Base-by-base conservation (phyloP, 2,113 vertebrate species). In the Bufo gargarizans region DNA sequence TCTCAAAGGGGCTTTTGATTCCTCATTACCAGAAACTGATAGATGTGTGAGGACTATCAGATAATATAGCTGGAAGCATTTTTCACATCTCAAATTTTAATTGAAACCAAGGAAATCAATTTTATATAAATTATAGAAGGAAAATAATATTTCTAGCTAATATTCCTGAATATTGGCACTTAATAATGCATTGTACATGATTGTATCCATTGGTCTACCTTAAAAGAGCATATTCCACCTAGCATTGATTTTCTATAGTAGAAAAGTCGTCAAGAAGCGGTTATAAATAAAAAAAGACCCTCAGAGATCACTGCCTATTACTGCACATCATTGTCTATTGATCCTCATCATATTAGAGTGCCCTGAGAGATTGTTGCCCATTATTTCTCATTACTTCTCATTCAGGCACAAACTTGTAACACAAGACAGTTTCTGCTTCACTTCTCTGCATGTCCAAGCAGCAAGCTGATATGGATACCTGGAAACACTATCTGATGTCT, bases 341-440 rank as follows among this genome's bases (percentile, higher is more conserved):
- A 88, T 88, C 80, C 58, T 84, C 71, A 74, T 88, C 45, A 77
- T 88, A 88, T 88, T 88, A 83, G 72, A 88, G 87, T 65, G 87
- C 71, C 87, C 80, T 76, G 22, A 74, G 87, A 88, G 80, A 88
- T 82, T 65, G 49, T 53, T 79, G 74, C 61, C 74, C 85, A 86
- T 86, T 86, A 88, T 83, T 88, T 74, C 87, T 82, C 82, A 88
- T 88, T 83, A 88, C 72, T 88, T 88, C 59, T 88, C 87, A 88
- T 88, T 69, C 72, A 77, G 65, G 56, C 87, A 83, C 55, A 76
- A 50, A 77, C 69, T 65, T 88, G 56, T 77, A 83, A 74, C 81
- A 88, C 61, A 78, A 84, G 82, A 43, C n/a, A 71, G 63, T 33
- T 69, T 71, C 63, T 84, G 82, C 47, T 20, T 84, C 67, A 69